Percentiles rank a stretch among this genome's conserved stretches.
Conservation (phyloP, 2,113 vertebrate species). For the Melanostigma gelatinosum region DNA sequence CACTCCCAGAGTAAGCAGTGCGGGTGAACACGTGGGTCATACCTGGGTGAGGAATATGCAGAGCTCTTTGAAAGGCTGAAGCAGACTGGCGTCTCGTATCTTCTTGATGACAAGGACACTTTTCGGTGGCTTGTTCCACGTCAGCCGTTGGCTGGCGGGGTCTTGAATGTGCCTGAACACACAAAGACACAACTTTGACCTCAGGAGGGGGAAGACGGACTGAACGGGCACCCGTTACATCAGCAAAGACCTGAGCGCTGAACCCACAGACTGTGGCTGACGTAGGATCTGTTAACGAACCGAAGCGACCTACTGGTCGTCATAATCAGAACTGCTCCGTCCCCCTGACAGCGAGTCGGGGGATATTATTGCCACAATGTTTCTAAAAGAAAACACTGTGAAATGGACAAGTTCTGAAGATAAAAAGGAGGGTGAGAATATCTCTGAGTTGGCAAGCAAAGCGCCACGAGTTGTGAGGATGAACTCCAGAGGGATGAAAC, state of each 20-base stretch:
- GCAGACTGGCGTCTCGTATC: conserved; percentile 90
- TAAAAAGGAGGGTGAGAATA: not conserved
- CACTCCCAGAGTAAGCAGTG: not conserved
- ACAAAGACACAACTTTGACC: conserved; percentile 2
- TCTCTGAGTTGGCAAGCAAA: not conserved
- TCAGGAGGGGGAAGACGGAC: conserved; percentile 1
- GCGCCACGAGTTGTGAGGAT: not conserved
- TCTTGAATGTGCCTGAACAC: conserved; percentile 96
- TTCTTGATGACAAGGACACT: conserved; percentile 99
- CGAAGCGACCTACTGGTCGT: conserved; percentile 1
- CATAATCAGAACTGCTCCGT: conserved; percentile 5
- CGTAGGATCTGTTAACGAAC: conserved; percentile 20
- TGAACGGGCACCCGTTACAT: not conserved
- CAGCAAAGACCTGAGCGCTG: not conserved
- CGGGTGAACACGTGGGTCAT: not conserved
- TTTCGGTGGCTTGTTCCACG: conserved; percentile 97
- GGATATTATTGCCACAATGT: not conserved
- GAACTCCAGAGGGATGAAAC: not conserved
- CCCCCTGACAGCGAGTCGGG: not conserved
- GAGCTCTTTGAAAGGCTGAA: conserved; percentile 96
- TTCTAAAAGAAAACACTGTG: not conserved
- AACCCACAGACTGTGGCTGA: not conserved
- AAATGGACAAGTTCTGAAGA: not conserved
- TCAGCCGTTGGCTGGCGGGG: conserved; percentile 95
- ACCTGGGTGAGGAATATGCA: conserved; percentile 94